phyloP scores from a whole-genome alignment of 2,113 vertebrate species.

The Castor canadensis region DNA sequence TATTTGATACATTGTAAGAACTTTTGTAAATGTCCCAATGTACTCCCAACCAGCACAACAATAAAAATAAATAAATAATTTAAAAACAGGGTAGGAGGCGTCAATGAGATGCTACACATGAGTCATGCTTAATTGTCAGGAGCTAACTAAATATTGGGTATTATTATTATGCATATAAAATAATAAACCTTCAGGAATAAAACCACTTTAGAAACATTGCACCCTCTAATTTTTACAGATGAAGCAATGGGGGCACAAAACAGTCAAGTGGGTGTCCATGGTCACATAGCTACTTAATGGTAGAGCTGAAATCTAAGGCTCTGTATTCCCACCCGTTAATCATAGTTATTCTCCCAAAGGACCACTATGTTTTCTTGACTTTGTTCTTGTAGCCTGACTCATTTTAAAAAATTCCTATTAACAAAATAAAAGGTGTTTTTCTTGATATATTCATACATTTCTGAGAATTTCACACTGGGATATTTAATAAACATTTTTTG shows the following conservation, averaged over 20 bases:
- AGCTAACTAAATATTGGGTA: constrained; percentile 25
- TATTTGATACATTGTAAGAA: no score
- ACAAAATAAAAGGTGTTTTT: background rate
- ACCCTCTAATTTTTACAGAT: background rate
- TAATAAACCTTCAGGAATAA: background rate
- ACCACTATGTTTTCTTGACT: background rate
- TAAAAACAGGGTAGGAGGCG: no score
- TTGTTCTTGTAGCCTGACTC: background rate
- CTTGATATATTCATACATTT: background rate
- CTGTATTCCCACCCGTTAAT: background rate
- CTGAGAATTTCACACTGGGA: constrained; percentile 27
- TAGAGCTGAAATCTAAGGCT: background rate
- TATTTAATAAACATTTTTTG: constrained; percentile 5
- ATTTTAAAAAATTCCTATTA: constrained; percentile 19
- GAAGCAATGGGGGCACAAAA: background rate
- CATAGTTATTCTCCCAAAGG: background rate
- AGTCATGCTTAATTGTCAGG: background rate
- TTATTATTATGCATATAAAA: constrained; percentile 15
- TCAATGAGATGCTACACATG: background rate
- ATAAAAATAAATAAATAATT: no score
- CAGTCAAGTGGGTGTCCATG: background rate
- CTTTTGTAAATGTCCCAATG: no score
- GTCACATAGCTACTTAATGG: background rate
- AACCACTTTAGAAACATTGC: background rate
- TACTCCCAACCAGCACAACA: no score